phyloP scores from a whole-genome alignment of 2,888 invertebrate genomes.

The Eretmocerus hayati region DNA sequence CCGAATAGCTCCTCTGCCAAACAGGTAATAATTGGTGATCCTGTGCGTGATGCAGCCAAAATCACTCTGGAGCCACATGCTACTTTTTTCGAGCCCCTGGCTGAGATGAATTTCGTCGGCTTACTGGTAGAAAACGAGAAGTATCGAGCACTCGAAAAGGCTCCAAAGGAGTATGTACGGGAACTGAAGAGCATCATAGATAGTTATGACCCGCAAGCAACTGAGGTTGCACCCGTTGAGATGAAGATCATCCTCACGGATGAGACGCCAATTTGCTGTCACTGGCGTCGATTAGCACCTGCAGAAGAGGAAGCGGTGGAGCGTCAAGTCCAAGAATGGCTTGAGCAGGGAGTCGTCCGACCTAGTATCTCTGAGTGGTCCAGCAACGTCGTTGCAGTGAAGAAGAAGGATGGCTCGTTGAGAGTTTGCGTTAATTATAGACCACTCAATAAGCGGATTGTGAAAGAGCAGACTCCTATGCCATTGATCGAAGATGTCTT shows the following conservation, averaged over 20 bases:
- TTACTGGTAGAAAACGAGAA: background rate
- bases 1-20: background rate
- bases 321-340: background rate
- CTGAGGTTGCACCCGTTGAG: background rate
- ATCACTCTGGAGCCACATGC: background rate
- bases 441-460: too few species aligned
- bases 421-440: too few species aligned
- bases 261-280: background rate
- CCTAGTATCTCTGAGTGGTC: background rate
- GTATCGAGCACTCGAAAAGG: background rate
- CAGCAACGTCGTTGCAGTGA: conserved; percentile 19
- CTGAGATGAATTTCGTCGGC: too few species aligned
- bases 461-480: too few species aligned
- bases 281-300: background rate
- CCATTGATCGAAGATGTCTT: too few species aligned
- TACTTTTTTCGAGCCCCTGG: too few species aligned
- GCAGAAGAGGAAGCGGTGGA: background rate
- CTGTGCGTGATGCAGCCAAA: background rate
- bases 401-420: conserved; percentile 23
- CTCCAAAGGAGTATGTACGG: background rate
- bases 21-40: background rate
- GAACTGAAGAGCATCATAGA: background rate
- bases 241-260: background rate
- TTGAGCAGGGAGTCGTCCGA: background rate
- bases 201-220: background rate